These are phyloP conservation scores for Ceuthmochares aereus DNA, from an alignment of 2,113 vertebrate genomes.

Conservation along the genomic window DNA sequence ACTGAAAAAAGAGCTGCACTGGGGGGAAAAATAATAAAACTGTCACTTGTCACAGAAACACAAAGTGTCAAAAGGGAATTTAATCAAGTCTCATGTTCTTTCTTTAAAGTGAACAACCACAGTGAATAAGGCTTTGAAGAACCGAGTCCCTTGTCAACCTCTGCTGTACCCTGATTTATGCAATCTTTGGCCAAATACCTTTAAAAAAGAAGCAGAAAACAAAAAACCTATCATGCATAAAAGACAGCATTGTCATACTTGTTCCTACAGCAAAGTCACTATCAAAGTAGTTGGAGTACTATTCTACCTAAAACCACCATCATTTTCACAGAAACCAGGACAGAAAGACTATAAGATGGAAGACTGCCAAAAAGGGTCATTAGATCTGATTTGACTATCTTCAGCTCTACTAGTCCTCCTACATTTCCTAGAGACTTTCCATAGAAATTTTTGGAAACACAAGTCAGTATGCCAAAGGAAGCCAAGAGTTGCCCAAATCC, in stretches of 20 bases:
- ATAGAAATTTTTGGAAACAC: neutral
- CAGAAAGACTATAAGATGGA: neutral
- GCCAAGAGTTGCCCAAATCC: neutral
- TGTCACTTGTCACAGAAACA: neutral
- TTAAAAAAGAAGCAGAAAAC: neutral
- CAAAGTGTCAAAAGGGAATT: neutral
- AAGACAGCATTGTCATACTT: neutral
- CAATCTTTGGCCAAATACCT: neutral
- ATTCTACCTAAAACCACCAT: neutral
- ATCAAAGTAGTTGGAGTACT: neutral
- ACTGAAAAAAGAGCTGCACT: neutral
- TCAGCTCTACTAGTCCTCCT: neutral
- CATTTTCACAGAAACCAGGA: neutral
- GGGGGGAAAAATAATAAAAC: neutral
- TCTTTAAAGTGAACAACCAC: neutral
- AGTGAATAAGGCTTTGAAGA: neutral
- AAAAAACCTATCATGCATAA: neutral
- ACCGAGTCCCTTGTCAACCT: neutral
- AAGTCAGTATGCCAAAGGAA: slow-evolving; percentile 14
- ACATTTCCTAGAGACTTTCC: neutral
- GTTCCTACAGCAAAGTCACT: neutral
- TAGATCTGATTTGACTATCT: neutral
- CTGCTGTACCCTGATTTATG: neutral
- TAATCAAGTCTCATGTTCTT: neutral
- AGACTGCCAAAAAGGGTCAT: neutral